Evolutionary conservation across 2,113 vertebrate genomes (phyloP), one percentile per base, ranked within the genome.

Genomic region (Indri indri): DNA sequence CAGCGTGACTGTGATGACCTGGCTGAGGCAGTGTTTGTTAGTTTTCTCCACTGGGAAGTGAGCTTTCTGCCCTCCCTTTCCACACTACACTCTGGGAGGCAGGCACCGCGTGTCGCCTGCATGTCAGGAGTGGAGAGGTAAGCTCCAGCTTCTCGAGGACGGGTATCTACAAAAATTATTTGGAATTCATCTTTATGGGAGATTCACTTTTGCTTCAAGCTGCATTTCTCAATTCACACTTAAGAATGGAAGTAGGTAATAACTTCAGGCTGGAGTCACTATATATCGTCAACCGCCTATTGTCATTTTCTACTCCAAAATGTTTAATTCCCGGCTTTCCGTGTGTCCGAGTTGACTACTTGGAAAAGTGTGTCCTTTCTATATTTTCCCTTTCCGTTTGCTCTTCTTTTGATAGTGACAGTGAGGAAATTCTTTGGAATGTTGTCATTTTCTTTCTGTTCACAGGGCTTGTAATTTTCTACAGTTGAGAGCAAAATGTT

Each of bases 61-160:
- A 9, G 1, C n/a, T 9, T 61, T 30, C 16, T 10, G 20, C 5
- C 4, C 23, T 1, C 12, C 0, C 4, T 30, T 30, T 32, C n/a
- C 40, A 85, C 6, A 7, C 6, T 40, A 1, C 47, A 1, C 42
- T 34, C 54, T 63, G 17, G 18, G n/a, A 89, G 14, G 2, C 74
- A 86, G 45, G 57, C 27, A 50, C 25, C 37, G 0, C 1, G 0
- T 1, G 2, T 22, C 65, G 4, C 23, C 23, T 7, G 25, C 8
- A 40, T 30, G 34, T 27, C 16, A 54, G 2, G 27, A 80, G 1
- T 18, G 1, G 6, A n/a, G 59, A 22, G 10, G 2, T 68, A 9
- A 4, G 1, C 17, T 37, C 57, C 23, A 45, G 11, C 32, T 63
- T 63, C n/a, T 18, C 17, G 6, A 73, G 45, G 20, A 57, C 18